Conservation (phyloP, 1,140 invertebrate genomes). For the Macrobrachium nipponense region DNA sequence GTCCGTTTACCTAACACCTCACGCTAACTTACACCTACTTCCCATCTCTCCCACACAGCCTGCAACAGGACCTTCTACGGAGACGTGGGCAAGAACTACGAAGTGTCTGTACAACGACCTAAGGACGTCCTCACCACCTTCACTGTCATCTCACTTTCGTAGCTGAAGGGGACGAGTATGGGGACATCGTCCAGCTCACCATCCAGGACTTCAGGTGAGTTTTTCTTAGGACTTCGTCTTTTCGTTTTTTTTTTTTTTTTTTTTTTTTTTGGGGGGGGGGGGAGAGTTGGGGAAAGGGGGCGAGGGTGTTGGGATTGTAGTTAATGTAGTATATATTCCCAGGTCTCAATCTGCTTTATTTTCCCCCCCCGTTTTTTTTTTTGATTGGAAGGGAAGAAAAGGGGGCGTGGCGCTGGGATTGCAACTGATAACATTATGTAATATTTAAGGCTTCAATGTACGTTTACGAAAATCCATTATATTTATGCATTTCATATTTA, state of each 20-base stretch:
- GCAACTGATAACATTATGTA: too few species aligned
- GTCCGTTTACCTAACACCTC: neutral
- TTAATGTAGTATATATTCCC: too few species aligned
- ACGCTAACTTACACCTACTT: neutral
- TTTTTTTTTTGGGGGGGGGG: too few species aligned
- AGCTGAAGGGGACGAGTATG: slow-evolving; percentile 83
- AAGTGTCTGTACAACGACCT: slow-evolving; percentile 77
- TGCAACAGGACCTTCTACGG: slow-evolving; percentile 87
- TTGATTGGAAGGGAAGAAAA: too few species aligned
- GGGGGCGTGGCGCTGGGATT: too few species aligned
- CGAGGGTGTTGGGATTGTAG: too few species aligned
- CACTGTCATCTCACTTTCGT: slow-evolving; percentile 90
- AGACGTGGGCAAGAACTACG: slow-evolving; percentile 82
- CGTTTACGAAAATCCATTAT: too few species aligned
- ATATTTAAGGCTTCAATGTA: too few species aligned
- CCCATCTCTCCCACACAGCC: slow-evolving; percentile 72
- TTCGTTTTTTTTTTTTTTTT: neutral
- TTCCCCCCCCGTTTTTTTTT: too few species aligned
- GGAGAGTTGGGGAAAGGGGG: neutral
- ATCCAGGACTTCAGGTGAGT: slow-evolving; percentile 62
- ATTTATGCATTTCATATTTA: too few species aligned
- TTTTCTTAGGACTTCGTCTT: too few species aligned
- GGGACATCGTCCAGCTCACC: slow-evolving; percentile 83
- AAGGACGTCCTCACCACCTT: slow-evolving; percentile 81
- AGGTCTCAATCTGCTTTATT: too few species aligned